These are phyloP conservation scores for Stichodactyla helianthus DNA, from an alignment of 64 coral and sea anemone species.

Conservation along the genomic window DNA sequence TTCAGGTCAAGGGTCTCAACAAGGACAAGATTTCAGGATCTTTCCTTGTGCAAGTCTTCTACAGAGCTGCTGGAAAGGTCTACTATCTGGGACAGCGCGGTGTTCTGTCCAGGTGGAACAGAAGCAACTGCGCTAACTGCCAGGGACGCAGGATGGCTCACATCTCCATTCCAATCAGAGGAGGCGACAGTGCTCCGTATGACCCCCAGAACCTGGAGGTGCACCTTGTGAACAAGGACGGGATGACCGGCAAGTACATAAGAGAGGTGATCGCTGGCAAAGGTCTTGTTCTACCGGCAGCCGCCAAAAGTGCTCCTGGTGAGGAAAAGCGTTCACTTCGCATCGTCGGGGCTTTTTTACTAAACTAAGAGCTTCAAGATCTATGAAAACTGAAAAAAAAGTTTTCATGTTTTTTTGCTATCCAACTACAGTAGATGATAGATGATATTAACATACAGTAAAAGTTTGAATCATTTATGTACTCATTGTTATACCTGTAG, in stretches of 20 bases:
- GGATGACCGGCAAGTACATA: slow-evolving; percentile 15
- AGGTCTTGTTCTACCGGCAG: neutral
- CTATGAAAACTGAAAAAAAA: neutral
- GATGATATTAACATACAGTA: too few species aligned
- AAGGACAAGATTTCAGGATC: slow-evolving; percentile 48
- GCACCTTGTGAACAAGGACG: slow-evolving; percentile 31
- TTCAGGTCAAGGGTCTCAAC: slow-evolving; percentile 21
- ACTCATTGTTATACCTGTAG: too few species aligned
- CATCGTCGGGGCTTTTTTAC: slow-evolving; percentile 7
- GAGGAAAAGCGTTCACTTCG: slow-evolving; percentile 23
- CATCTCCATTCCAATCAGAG: slow-evolving; percentile 20
- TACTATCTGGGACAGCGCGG: slow-evolving; percentile 40
- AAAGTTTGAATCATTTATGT: too few species aligned
- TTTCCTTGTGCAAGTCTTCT: slow-evolving; percentile 43
- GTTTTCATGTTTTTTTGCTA: too few species aligned
- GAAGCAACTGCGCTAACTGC: slow-evolving; percentile 35
- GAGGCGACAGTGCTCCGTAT: slow-evolving; percentile 6
- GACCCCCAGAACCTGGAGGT: slow-evolving; percentile 25
- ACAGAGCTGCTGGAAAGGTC: slow-evolving; percentile 28
- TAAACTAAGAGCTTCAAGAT: slow-evolving; percentile 32
- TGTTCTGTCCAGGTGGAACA: slow-evolving; percentile 38
- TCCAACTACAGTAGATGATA: too few species aligned
- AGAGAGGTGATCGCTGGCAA: slow-evolving; percentile 2
- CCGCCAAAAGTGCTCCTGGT: slow-evolving; percentile 6
- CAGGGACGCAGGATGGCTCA: slow-evolving; percentile 32